Evolutionary conservation across 64 coral and sea anemone species (phyloP), one percentile per base, ranked within the genome.

Genomic region (Stylophora pistillata): DNA sequence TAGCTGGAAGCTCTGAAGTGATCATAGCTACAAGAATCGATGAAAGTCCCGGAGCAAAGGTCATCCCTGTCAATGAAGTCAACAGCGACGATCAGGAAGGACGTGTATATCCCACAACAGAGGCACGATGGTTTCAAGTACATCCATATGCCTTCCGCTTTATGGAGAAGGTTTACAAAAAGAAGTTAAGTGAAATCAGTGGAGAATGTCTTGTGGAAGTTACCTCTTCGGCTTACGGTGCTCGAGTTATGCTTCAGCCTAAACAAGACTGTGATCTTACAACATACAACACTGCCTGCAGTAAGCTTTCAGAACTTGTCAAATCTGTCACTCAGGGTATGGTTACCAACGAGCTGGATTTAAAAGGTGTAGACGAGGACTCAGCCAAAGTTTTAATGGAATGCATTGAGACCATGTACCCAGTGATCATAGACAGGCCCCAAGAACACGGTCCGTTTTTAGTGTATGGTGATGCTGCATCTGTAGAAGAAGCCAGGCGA

Each of bases 381-480:
- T 15, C 33, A 23, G 37, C 37, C 5, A 10, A 69, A 69, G 13
- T 37, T 12, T 69, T 68, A 13, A 26, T 84, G 2, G 60, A 27
- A 0, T 26, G 69, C 17, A 18, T 69, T 21, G 13, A 18, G 23
- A 25, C 62, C 12, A 25, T 9, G 60, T 84, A 52, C 13, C 80
- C 80, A 53, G 61, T 84, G 6, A 84, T 84, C 32, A 15, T 84
- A n/a, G 33, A 70, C 5, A 11, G 37, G 12, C 62, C 21, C 23
- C 60, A 68, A 70, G 80, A 84, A 84, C 47, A 69, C 23, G 80
- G 61, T 7, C 61, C 80, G 0, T 65, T 52, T 14, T 21, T 84
- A 53, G 80, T 84, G 23, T 84, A 69, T 26, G 80, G 80, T 12
- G 80, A 84, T 84, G 34, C 62, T 69, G 80, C 62, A 47, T 84